phyloP scores from a whole-genome alignment of 2,797 vertebrate genomes.

The Sebastes kiyomatsui region DNA sequence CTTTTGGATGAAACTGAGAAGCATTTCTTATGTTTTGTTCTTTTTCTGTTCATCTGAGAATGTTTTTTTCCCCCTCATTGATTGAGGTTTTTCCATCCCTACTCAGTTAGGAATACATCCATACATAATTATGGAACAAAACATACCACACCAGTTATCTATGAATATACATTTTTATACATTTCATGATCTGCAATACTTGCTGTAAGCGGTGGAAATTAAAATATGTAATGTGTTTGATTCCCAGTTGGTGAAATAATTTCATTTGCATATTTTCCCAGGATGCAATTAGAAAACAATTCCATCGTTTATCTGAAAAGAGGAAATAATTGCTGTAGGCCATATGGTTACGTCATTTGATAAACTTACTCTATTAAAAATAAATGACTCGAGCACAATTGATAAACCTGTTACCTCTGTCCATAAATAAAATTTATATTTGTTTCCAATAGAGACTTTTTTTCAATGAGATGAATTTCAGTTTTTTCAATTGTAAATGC shows the following conservation, averaged over 20 bases:
- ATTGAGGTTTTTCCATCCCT: not conserved
- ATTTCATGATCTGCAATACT: not conserved
- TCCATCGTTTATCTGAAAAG: not conserved
- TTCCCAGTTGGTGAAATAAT: not conserved
- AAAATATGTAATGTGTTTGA: not conserved
- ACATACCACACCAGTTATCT: not conserved
- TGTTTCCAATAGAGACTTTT: not conserved
- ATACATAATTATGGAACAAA: not conserved
- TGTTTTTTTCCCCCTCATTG: not conserved
- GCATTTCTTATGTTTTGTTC: not conserved
- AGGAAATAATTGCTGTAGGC: not conserved
- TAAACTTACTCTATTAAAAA: not conserved
- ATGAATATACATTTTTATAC: not conserved
- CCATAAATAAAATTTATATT: not conserved
- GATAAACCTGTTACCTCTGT: not conserved
- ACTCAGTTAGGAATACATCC: not conserved
- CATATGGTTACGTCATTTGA: not conserved
- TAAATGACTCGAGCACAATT: not conserved
- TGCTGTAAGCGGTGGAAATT: not conserved
- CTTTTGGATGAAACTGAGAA: not conserved
- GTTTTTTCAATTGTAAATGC: not conserved
- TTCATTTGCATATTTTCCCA: not conserved
- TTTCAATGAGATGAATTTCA: not conserved
- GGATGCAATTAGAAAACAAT: not conserved
- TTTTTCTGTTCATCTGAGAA: not conserved